phyloP scores from a whole-genome alignment of 2,797 vertebrate species.

The Cynodonichthys magdalenae region DNA sequence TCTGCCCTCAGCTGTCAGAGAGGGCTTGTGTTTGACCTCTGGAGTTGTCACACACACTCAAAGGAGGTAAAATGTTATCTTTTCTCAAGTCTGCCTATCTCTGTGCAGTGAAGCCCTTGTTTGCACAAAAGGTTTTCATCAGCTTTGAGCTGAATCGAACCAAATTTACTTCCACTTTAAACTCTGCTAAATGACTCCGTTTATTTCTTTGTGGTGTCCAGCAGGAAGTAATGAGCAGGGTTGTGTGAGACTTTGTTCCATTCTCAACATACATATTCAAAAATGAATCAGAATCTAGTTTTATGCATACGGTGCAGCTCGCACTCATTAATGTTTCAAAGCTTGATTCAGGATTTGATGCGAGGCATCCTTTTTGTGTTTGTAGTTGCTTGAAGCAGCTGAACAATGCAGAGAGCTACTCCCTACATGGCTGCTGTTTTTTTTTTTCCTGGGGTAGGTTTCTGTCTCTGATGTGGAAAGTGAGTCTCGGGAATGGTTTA shows the following conservation, averaged over 20 bases:
- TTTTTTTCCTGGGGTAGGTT: slow-evolving; percentile 17
- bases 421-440: slow-evolving; percentile 15
- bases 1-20: slow-evolving; percentile 46
- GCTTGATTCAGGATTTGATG: slow-evolving; percentile 13
- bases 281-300: background rate
- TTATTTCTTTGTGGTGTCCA: slow-evolving; percentile 12
- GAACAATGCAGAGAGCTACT: slow-evolving; percentile 14
- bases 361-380: slow-evolving; percentile 10
- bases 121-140: slow-evolving; percentile 29
- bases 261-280: background rate
- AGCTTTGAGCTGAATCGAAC: slow-evolving; percentile 45
- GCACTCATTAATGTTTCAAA: slow-evolving; percentile 1
- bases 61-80: background rate
- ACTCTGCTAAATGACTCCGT: slow-evolving; percentile 17
- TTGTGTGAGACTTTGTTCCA: background rate
- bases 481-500: slow-evolving; percentile 54
- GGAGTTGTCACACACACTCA: background rate
- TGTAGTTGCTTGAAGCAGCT: slow-evolving; percentile 30
- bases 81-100: background rate
- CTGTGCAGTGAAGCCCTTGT: slow-evolving; percentile 44
- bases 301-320: background rate
- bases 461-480: slow-evolving; percentile 65
- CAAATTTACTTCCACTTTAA: slow-evolving; percentile 27
- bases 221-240: background rate
- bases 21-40: slow-evolving; percentile 45